These are phyloP conservation scores for Nomada lathburiana DNA, from an alignment of 2,888 invertebrate genomes.

Conservation along the genomic window DNA sequence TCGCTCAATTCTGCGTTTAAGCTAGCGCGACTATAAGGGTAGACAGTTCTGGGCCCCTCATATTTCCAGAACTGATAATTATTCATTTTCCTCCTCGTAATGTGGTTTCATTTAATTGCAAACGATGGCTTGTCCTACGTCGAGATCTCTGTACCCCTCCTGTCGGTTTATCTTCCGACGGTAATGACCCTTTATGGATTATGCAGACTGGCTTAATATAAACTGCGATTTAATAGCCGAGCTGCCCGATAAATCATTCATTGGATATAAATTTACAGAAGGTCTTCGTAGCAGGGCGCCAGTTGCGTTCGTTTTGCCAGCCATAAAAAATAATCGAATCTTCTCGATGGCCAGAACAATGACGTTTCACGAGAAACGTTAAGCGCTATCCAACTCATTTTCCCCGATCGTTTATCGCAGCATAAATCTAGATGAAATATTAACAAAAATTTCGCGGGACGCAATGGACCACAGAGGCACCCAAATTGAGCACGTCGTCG, in stretches of 20 bases:
- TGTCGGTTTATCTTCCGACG: constrained; percentile 52
- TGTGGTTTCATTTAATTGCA: constrained; percentile 77
- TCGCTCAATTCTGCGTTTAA: constrained; percentile 22
- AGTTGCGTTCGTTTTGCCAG: neutral
- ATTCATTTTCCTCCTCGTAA: constrained; percentile 74
- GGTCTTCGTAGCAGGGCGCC: constrained; percentile 28
- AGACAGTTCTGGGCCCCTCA: constrained; percentile 37
- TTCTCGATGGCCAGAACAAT: constrained; percentile 24
- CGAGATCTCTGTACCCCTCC: constrained; percentile 55
- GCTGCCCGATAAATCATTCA: constrained; percentile 65
- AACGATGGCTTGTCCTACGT: constrained; percentile 60
- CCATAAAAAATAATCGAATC: constrained; percentile 39
- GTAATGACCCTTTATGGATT: constrained; percentile 70
- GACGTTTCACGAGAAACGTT: neutral
- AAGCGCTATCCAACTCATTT: neutral
- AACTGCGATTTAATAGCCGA: constrained; percentile 72
- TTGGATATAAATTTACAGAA: constrained; percentile 58
- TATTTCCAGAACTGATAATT: constrained; percentile 70
- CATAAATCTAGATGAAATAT: constrained; percentile 16
- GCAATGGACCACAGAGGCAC: neutral
- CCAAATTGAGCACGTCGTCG: constrained; percentile 1
- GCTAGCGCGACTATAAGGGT: neutral
- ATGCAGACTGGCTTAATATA: constrained; percentile 69
- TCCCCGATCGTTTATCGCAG: neutral
- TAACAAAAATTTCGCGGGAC: neutral